These are phyloP conservation scores for Eunapius fragilis DNA, from an alignment of 37 sponge, comb jelly and placozoan genomes.

Conservation along the genomic window DNA sequence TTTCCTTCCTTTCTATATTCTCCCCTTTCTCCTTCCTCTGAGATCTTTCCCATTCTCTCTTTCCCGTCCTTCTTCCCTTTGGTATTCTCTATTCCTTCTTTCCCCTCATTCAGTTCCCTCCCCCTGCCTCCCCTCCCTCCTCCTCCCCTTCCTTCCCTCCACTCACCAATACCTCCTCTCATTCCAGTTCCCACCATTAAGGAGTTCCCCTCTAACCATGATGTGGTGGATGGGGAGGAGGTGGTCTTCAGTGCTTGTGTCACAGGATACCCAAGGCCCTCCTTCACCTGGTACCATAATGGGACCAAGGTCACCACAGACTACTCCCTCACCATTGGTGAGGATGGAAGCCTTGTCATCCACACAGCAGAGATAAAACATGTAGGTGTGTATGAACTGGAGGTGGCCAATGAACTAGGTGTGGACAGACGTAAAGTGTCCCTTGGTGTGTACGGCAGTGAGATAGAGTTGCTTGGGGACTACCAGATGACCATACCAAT, in stretches of 20 bases:
- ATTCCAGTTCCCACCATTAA: too few species aligned
- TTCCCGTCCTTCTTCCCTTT: too few species aligned
- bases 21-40: too few species aligned
- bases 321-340: conserved; percentile 29
- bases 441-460: background rate
- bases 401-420: conserved; percentile 21
- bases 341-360: conserved; percentile 32
- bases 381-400: conserved; percentile 39
- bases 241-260: conserved; percentile 36
- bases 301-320: conserved; percentile 5
- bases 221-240: conserved; percentile 28
- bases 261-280: conserved; percentile 22
- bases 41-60: too few species aligned
- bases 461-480: background rate
- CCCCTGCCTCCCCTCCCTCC: too few species aligned
- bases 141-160: too few species aligned
- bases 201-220: conserved; percentile 29
- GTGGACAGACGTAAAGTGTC: background rate
- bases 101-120: too few species aligned
- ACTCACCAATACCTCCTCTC: too few species aligned
- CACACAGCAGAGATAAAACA: conserved; percentile 28
- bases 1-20: too few species aligned
- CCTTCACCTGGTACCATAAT: conserved; percentile 35
- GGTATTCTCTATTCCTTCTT: too few species aligned
- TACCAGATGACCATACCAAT: background rate